Conservation (phyloP, 2,888 invertebrate species). For the Halictus quadricinctus region DNA sequence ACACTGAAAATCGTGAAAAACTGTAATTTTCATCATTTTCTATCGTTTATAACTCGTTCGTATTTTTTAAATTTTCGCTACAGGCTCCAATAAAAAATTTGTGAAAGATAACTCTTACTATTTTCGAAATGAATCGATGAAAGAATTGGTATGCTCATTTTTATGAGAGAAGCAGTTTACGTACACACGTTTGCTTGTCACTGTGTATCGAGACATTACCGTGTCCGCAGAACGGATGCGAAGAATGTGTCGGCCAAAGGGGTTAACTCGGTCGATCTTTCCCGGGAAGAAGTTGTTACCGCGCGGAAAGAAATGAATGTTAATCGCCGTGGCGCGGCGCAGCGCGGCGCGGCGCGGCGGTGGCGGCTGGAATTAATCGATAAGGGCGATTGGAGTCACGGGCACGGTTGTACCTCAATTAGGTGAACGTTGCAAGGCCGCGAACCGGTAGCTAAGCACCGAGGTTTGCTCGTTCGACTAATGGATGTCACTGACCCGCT, state of each 20-base stretch:
- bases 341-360: background rate
- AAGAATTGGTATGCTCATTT: too few species aligned
- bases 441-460: conserved; percentile 61
- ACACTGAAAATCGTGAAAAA: too few species aligned
- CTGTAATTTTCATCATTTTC: too few species aligned
- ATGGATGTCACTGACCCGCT: conserved; percentile 72
- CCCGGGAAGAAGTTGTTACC: conserved; percentile 21
- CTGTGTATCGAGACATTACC: background rate
- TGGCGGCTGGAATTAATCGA: conserved; percentile 1
- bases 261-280: background rate
- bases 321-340: background rate
- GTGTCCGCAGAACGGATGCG: background rate
- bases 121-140: too few species aligned
- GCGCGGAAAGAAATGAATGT: background rate
- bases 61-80: too few species aligned
- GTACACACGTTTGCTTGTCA: too few species aligned
- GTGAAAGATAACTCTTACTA: too few species aligned
- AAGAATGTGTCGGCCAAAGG: background rate
- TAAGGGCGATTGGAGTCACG: conserved; percentile 1
- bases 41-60: too few species aligned
- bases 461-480: conserved; percentile 52
- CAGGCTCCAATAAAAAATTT: too few species aligned
- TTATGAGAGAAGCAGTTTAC: too few species aligned
- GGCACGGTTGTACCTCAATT: conserved; percentile 27
- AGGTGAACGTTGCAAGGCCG: conserved; percentile 44